phyloP scores from a whole-genome alignment of 2,888 invertebrate species.

The Dorcus hopei region DNA sequence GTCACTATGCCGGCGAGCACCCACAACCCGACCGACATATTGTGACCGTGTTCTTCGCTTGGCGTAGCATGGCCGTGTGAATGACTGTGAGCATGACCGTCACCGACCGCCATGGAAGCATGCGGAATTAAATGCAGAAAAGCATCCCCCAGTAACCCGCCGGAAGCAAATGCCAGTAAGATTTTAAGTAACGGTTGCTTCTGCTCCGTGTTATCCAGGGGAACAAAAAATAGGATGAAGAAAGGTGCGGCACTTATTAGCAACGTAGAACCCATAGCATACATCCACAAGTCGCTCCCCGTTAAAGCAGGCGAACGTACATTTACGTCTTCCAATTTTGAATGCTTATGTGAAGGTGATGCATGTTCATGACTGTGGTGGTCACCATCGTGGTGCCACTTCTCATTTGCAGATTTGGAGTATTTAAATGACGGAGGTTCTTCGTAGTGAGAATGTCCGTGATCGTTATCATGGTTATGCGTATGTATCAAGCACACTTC shows the following conservation, averaged over 20 bases:
- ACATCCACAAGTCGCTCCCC: conserved; percentile 62
- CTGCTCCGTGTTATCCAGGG: conserved; percentile 80
- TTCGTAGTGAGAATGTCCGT: conserved; percentile 46
- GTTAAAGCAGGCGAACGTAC: conserved; percentile 12
- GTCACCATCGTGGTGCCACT: conserved; percentile 19
- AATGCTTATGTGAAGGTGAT: neutral
- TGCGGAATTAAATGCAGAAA: conserved; percentile 99
- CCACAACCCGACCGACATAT: conserved; percentile 91
- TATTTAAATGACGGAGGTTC: conserved; percentile 80
- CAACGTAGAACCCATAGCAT: conserved; percentile 86
- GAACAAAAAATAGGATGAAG: conserved; percentile 88
- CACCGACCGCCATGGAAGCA: conserved; percentile 65
- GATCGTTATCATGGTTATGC: conserved; percentile 47
- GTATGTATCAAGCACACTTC: conserved; percentile 10
- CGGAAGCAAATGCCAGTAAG: conserved; percentile 88
- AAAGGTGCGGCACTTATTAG: conserved; percentile 95
- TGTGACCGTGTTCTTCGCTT: conserved; percentile 60
- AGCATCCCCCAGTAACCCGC: conserved; percentile 95
- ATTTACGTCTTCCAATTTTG: conserved; percentile 8
- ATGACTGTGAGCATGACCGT: conserved; percentile 56
- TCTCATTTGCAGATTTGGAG: conserved; percentile 64
- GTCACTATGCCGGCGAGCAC: conserved; percentile 90
- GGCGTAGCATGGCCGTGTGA: conserved; percentile 30
- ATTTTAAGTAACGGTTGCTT: conserved; percentile 87
- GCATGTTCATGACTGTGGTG: conserved; percentile 35